Conservation (phyloP, 2,113 vertebrate genomes). For the Rattus norvegicus region GRCr8 NC_086026.1:85389001-85389500, state of each 20-base stretch:
- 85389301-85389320: neutral
- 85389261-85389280: neutral
- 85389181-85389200: neutral
- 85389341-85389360: constrained; percentile 39
- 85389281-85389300: neutral
- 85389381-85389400: constrained; percentile 22
- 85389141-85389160: neutral
- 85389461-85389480: neutral
- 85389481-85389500: neutral
- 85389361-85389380: constrained; percentile 2
- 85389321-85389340: neutral
- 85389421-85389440: neutral
- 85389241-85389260: neutral
- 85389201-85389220: neutral
- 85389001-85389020: neutral
- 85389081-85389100: neutral
- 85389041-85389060: neutral
- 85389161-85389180: neutral
- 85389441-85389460: neutral
- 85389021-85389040: neutral
- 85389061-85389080: neutral
- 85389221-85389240: neutral
- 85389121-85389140: neutral
- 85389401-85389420: constrained; percentile 30
- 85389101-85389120: neutral